phyloP scores from a whole-genome alignment of 1,140 invertebrate species.

The Pseudomyrmex cubaensis region DNA sequence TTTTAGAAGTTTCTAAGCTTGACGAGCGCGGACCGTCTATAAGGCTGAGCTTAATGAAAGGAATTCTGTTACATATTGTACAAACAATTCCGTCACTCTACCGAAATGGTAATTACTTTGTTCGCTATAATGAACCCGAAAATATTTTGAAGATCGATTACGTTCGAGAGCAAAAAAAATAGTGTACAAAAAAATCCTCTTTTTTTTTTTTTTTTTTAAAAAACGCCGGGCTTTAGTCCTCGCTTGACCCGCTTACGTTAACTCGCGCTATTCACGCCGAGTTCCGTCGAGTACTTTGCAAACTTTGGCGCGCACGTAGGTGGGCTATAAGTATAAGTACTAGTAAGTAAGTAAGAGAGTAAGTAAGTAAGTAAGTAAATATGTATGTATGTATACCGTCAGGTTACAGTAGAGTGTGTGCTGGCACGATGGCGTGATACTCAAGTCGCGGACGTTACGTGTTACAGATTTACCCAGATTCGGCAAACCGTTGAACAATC shows the following conservation, averaged over 20 bases:
- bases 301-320: conserved; percentile 65
- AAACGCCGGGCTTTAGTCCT: conserved; percentile 74
- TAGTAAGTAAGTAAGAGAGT: conserved; percentile 70
- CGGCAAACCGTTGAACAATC: conserved; percentile 91
- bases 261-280: conserved; percentile 71
- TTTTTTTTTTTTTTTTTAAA: conserved; percentile 17
- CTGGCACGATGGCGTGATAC: conserved; percentile 59
- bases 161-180: no score
- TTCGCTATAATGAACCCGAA: conserved; percentile 8
- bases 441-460: conserved; percentile 70
- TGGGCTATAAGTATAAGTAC: conserved; percentile 71
- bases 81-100: conserved; percentile 38
- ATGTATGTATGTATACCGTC: conserved; percentile 46
- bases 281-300: conserved; percentile 69
- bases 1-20: conserved; percentile 56
- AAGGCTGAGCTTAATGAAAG: conserved; percentile 58
- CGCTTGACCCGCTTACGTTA: conserved; percentile 76
- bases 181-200: no score
- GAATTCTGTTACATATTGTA: conserved; percentile 50
- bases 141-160: not conserved
- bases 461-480: conserved; percentile 90
- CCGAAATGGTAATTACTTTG: conserved; percentile 7
- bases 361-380: conserved; percentile 71
- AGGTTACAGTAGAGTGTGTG: conserved; percentile 60
- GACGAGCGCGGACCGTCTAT: conserved; percentile 34